Conservation (phyloP, 2,888 invertebrate species). For the Protonemura montana region DNA sequence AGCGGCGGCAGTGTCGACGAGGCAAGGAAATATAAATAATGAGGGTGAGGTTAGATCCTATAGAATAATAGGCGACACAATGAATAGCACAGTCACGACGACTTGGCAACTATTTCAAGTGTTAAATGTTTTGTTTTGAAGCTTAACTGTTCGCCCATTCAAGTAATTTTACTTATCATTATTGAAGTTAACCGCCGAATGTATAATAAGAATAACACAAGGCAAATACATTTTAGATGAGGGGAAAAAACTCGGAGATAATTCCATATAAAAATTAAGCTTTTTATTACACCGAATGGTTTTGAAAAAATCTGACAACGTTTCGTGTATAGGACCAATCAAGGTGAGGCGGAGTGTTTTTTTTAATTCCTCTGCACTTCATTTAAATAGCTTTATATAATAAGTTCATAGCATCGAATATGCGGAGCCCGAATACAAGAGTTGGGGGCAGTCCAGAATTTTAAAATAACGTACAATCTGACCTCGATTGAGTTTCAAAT, state of each 20-base stretch:
- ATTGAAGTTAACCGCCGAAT: constrained; percentile 20
- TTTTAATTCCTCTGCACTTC: not conserved
- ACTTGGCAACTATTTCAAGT: constrained; percentile 34
- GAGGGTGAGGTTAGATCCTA: not conserved
- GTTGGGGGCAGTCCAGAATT: too few species aligned
- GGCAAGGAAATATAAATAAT: not conserved
- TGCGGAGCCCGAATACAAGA: too few species aligned
- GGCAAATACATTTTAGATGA: constrained; percentile 9
- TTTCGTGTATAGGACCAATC: not conserved
- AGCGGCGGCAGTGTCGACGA: not conserved
- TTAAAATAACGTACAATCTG: too few species aligned
- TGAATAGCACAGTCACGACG: constrained; percentile 17
- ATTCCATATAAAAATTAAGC: not conserved
- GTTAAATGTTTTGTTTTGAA: constrained; percentile 40
- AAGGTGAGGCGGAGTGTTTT: not conserved
- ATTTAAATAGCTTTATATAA: not conserved
- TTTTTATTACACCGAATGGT: not conserved
- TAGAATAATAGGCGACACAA: not conserved
- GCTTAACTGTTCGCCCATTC: constrained; percentile 35
- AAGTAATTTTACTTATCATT: constrained; percentile 30
- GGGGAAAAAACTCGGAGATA: not conserved
- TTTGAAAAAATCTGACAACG: not conserved
- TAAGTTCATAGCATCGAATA: not conserved
- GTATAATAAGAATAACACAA: not conserved
- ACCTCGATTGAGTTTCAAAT: too few species aligned